phyloP scores from a whole-genome alignment of 2,888 invertebrate genomes.

The Choristoneura rosaceana region DNA sequence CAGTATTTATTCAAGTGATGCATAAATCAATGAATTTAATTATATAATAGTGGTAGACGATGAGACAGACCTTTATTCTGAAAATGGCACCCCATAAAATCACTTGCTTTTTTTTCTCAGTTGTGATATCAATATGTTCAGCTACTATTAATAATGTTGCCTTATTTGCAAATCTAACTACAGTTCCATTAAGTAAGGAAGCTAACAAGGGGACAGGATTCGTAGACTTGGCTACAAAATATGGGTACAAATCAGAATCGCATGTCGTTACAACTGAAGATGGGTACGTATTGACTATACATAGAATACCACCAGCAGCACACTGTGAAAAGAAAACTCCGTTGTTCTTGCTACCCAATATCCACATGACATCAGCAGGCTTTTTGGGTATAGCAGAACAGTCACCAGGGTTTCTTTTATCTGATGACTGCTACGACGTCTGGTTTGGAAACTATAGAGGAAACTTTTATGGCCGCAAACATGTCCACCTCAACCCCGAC shows the following conservation, averaged over 20 bases:
- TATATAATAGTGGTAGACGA: not conserved
- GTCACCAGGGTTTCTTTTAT: slow-evolving; percentile 55
- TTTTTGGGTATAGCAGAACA: slow-evolving; percentile 20
- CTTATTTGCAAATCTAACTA: not conserved
- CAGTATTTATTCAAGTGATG: not conserved
- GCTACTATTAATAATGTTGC: not conserved
- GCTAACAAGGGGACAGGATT: slow-evolving; percentile 42
- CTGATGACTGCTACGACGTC: slow-evolving; percentile 50
- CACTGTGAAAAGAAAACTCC: slow-evolving; percentile 17
- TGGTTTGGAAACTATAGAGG: slow-evolving; percentile 52
- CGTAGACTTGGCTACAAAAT: slow-evolving; percentile 39
- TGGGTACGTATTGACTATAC: slow-evolving; percentile 37
- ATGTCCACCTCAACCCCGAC: slow-evolving; percentile 67
- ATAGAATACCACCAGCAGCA: not conserved
- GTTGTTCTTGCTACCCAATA: slow-evolving; percentile 17
- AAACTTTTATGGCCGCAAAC: slow-evolving; percentile 76
- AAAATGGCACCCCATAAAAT: not conserved
- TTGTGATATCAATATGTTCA: slow-evolving; percentile 10
- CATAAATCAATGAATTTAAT: not conserved
- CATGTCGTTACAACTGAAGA: slow-evolving; percentile 35
- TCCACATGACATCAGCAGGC: slow-evolving; percentile 15
- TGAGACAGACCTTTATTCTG: not conserved
- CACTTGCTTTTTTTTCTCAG: not conserved
- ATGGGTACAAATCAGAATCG: slow-evolving; percentile 31
- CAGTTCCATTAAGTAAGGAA: not conserved